Conservation (phyloP, 2,888 invertebrate genomes). For the Ennomos fuscantarius region DNA sequence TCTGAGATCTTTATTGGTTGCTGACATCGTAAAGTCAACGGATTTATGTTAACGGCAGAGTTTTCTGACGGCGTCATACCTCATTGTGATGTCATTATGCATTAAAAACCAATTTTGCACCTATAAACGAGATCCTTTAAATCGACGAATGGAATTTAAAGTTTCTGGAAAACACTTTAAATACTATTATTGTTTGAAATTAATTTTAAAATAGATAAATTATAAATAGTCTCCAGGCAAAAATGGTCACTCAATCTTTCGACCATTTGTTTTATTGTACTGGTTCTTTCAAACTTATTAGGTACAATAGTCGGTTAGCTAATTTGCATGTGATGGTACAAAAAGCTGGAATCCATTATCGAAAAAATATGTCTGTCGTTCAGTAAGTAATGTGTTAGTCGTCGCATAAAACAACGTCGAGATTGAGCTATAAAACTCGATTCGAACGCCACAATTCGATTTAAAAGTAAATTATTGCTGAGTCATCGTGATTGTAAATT, state of each 20-base stretch:
- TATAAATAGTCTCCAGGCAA: neutral
- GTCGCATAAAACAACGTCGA: slow-evolving; percentile 50
- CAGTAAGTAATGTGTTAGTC: slow-evolving; percentile 43
- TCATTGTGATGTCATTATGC: slow-evolving; percentile 51
- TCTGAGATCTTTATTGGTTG: slow-evolving; percentile 65
- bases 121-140: slow-evolving; percentile 11
- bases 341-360: slow-evolving; percentile 28
- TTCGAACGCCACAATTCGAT: slow-evolving; percentile 64
- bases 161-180: slow-evolving; percentile 1
- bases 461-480: slow-evolving; percentile 71
- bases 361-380: slow-evolving; percentile 36
- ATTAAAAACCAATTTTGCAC: slow-evolving; percentile 40
- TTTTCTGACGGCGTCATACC: slow-evolving; percentile 45
- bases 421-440: slow-evolving; percentile 59
- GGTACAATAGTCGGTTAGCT: slow-evolving; percentile 17
- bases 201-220: neutral
- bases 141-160: slow-evolving; percentile 4
- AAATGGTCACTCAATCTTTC: slow-evolving; percentile 9
- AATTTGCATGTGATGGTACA: slow-evolving; percentile 36
- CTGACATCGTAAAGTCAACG: slow-evolving; percentile 66
- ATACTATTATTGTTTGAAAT: slow-evolving; percentile 1
- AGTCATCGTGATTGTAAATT: slow-evolving; percentile 73
- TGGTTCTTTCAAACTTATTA: slow-evolving; percentile 26
- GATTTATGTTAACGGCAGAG: slow-evolving; percentile 67
- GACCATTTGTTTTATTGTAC: slow-evolving; percentile 28